Conservation (phyloP, 2,113 vertebrate species). For the Apistogramma diplotaenia region DNA sequence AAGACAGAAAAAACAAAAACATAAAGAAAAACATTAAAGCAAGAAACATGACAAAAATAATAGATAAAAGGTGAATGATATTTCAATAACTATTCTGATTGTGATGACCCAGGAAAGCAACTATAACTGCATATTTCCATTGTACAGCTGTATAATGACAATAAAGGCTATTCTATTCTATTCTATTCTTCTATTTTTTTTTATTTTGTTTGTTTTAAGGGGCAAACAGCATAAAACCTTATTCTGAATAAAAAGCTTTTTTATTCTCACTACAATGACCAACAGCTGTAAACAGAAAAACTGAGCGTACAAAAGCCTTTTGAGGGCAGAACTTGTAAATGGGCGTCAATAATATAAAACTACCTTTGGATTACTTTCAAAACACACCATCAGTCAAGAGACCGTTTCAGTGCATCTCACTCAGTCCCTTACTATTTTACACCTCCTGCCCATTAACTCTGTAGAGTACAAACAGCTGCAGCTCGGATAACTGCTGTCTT, state of each 20-base stretch:
- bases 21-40: slow-evolving; percentile 10
- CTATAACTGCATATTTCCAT: neutral
- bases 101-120: neutral
- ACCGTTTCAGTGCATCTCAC: neutral
- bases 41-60: slow-evolving; percentile 21
- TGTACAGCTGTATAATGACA: no score
- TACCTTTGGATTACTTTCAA: no score
- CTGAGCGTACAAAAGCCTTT: neutral
- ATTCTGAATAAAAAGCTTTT: neutral
- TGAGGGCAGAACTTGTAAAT: neutral
- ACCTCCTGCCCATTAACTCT: neutral
- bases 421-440: neutral
- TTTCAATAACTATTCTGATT: neutral
- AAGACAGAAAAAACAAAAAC: neutral
- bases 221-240: neutral
- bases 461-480: neutral
- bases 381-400: neutral
- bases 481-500: neutral
- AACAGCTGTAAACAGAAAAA: neutral
- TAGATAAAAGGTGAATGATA: slow-evolving; percentile 11
- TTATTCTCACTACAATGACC: neutral
- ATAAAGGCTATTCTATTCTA: no score
- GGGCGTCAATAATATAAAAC: neutral
- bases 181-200: no score
- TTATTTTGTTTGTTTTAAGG: neutral